Evolutionary conservation across 2,113 vertebrate genomes (phyloP).

Genomic region (Zosterops borbonicus): DNA sequence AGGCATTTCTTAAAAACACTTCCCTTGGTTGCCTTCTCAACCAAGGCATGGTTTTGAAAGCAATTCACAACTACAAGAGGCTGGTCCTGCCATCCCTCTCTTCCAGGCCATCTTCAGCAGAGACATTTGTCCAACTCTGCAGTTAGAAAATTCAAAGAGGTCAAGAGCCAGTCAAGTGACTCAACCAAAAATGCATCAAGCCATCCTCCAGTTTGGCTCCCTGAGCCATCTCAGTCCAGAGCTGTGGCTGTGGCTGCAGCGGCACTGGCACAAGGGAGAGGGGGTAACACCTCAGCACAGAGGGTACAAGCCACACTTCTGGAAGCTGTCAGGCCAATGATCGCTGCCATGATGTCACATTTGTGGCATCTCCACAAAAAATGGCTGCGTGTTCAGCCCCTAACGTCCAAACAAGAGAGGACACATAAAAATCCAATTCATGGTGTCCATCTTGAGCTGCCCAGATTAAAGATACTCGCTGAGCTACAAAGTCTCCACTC

Average conservation of each 20-base stretch:
- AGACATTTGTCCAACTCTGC: background rate
- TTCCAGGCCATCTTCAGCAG: background rate
- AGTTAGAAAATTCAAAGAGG: background rate
- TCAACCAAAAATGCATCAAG: background rate
- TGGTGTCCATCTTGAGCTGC: background rate
- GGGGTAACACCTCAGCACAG: background rate
- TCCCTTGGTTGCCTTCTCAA: background rate
- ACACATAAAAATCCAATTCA: background rate
- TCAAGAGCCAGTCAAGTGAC: background rate
- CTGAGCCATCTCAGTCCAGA: background rate
- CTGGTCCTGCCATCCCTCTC: background rate
- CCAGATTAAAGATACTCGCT: background rate
- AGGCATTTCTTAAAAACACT: background rate
- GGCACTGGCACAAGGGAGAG: accelerated
- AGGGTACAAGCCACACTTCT: background rate
- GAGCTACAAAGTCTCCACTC: background rate
- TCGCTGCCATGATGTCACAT: background rate
- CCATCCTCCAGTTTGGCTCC: background rate
- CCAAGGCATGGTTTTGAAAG: background rate
- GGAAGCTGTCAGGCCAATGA: background rate
- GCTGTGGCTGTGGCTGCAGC: accelerated
- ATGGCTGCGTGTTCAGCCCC: background rate
- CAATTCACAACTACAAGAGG: background rate
- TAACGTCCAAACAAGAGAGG: background rate
- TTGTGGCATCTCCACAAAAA: background rate